Base-by-base conservation (phyloP, 2,888 invertebrate species). In the Drosophila kokeensis region DNA sequence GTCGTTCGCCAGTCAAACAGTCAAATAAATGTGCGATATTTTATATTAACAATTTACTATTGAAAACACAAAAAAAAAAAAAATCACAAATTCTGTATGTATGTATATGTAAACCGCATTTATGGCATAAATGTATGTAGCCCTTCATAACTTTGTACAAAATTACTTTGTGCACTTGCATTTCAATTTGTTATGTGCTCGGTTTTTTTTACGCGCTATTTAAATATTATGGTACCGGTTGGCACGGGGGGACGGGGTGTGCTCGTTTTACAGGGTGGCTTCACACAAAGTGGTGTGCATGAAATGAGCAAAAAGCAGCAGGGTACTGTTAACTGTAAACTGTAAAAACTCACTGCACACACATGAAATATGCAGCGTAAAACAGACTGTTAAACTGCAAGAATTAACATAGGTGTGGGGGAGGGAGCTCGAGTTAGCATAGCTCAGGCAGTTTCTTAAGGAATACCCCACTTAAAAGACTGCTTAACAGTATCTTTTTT, bases 1-100 rank as follows among this genome's bases (percentile, higher is more conserved):
- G 76, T 57, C 74, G 69, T 55, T 72, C 54, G 63, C 36, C 76
- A 63, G 45, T 45, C 67, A 76, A 81, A 76, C 73, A 70, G 57
- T 60, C 78, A 74, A 73, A 78, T 57, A 60, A 63, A 40, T 24
- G 61, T 60, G 66, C 40, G 32, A 55, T 65, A 54, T 79, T 81
- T 82, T 82, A 81, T 86, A 80, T 87, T 80, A 81, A 87, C 81
- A 85, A 85, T 85, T 83, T 76, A 50, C 77, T 60, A 84, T 83
- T 83, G 70, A 73, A 36, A 36, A 30, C 10, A 4, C 15, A 27
- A 7, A n/a, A 52, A 50, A 27, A 7, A n/a, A 52, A 50, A 76
- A 68, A 45, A 36, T n/a, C 21, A 69, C 57, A 77, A 65, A 70
- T 62, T 59, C 21, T 32, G 49, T 27, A 57, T 62, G 49, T 27